Conservation (phyloP, 2,113 vertebrate species). For the Dendrocopos noguchii region DNA sequence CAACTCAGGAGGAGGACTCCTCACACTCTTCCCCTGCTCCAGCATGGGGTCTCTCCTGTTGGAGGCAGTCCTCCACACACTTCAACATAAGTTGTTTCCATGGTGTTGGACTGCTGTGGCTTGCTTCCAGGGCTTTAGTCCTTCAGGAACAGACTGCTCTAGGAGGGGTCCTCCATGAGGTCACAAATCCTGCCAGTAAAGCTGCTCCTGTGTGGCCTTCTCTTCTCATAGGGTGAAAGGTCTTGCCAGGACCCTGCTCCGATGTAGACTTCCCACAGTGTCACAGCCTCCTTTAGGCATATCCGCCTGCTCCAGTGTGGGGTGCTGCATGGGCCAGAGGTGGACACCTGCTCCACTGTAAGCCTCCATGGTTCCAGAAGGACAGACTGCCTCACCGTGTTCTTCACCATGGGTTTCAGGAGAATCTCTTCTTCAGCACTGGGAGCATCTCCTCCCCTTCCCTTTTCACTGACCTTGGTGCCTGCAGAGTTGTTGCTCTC, state of each 20-base stretch:
- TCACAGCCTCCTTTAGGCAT: not conserved
- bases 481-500: not conserved
- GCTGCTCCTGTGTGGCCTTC: accelerated
- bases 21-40: not conserved
- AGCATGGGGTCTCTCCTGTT: not conserved
- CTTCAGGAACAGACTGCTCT: not conserved
- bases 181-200: not conserved
- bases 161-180: accelerated
- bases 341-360: not conserved
- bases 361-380: not conserved
- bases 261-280: too few species aligned
- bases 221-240: too few species aligned
- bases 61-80: not conserved
- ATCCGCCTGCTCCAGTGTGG: accelerated
- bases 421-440: accelerated
- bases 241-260: too few species aligned
- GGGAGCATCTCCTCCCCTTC: not conserved
- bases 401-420: not conserved
- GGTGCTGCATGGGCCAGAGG: accelerated
- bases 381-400: not conserved
- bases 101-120: not conserved
- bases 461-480: too few species aligned
- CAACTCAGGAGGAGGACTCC: not conserved
- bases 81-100: not conserved
- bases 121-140: not conserved